A percentile compares a stretch with the other conserved stretches of the same genome.
Evolutionary conservation across 1,140 invertebrate genomes (phyloP).

Genomic region (Lamellibrachia luymesi): DNA sequence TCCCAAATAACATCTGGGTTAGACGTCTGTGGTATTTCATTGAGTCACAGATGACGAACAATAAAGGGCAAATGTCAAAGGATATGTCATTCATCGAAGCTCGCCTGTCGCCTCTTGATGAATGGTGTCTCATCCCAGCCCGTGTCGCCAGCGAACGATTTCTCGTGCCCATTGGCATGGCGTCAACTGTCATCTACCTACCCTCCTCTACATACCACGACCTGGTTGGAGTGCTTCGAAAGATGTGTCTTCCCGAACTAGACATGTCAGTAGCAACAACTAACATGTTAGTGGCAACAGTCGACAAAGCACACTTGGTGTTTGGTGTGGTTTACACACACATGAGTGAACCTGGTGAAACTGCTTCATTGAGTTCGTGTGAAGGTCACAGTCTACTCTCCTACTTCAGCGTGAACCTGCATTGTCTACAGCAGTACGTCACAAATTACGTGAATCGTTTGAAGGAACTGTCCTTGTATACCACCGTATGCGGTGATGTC

Average conservation of each 20-base stretch:
- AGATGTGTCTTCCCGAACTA: neutral
- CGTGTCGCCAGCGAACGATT: neutral
- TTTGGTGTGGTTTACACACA: neutral
- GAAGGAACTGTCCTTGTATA: slow-evolving; percentile 20
- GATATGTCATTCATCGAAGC: neutral
- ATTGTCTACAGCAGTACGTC: neutral
- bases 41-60: neutral
- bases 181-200: slow-evolving; percentile 21
- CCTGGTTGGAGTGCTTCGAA: slow-evolving; percentile 11
- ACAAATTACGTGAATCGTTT: neutral
- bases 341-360: neutral
- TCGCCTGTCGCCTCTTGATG: neutral
- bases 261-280: neutral
- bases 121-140: slow-evolving; percentile 9
- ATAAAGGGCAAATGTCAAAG: neutral
- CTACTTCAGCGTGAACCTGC: neutral
- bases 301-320: neutral
- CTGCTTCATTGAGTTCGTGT: neutral
- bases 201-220: slow-evolving; percentile 1
- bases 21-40: neutral
- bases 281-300: neutral
- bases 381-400: neutral
- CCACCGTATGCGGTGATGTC: slow-evolving; percentile 14
- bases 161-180: slow-evolving; percentile 21
- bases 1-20: neutral